These are phyloP conservation scores for Lucifuga dentata DNA, from an alignment of 2,113 vertebrate species.

Conservation along the genomic window DNA sequence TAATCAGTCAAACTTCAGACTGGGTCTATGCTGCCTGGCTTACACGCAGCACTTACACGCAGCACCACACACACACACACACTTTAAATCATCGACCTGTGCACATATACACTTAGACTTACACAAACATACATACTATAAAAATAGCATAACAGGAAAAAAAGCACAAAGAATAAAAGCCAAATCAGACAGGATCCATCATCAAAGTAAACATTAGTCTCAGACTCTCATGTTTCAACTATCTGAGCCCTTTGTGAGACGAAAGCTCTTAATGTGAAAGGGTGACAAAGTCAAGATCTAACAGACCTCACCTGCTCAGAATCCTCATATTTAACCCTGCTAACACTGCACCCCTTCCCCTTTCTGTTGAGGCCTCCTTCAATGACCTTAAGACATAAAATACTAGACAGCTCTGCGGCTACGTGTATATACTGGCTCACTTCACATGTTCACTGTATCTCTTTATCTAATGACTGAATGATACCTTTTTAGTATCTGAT, in stretches of 20 bases:
- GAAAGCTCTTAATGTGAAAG: constrained; percentile 56
- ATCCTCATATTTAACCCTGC: constrained; percentile 48
- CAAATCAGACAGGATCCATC: constrained; percentile 63
- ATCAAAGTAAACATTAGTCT: constrained; percentile 64
- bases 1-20: constrained; percentile 61
- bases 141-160: constrained; percentile 19
- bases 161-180: constrained; percentile 44
- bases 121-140: constrained; percentile 10
- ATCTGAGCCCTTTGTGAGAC: constrained; percentile 44
- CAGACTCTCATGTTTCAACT: constrained; percentile 68
- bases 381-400: constrained; percentile 41
- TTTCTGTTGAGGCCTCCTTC: constrained; percentile 9
- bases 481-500: constrained; percentile 30
- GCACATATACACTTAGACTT: constrained; percentile 1
- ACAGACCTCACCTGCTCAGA: constrained; percentile 41
- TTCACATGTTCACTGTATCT: constrained; percentile 32
- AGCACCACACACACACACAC: background rate
- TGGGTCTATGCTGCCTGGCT: constrained; percentile 52
- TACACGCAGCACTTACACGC: constrained; percentile 50
- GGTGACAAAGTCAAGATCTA: constrained; percentile 49
- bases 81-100: background rate
- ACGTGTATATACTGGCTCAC: constrained; percentile 31
- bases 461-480: constrained; percentile 39
- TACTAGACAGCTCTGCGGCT: constrained; percentile 18
- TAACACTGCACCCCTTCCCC: constrained; percentile 26